Conservation (phyloP, 2,888 invertebrate species). For the Spatulosminthurus flaviceps region DNA sequence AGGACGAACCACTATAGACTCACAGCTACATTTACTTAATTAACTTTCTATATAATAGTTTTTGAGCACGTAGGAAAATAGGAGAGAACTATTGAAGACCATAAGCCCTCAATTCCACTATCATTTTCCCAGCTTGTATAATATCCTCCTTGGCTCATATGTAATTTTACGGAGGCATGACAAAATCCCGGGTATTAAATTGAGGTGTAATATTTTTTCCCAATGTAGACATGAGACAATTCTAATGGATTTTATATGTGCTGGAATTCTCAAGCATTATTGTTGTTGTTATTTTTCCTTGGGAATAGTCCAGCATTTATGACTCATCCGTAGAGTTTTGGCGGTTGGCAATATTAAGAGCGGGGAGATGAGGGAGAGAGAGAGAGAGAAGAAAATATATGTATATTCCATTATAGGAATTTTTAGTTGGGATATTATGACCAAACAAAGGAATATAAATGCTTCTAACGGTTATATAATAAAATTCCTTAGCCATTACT, state of each 20-base stretch:
- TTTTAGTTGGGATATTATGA: neutral
- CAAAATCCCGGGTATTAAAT: neutral
- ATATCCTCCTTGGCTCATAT: too few relatives aligned
- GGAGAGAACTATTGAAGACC: too few relatives aligned
- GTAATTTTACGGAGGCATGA: too few relatives aligned
- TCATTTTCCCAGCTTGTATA: too few relatives aligned
- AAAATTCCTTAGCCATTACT: conserved; percentile 9
- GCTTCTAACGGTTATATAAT: neutral
- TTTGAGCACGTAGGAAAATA: too few relatives aligned
- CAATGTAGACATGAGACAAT: neutral
- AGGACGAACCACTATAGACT: too few relatives aligned
- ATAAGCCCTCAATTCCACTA: too few relatives aligned
- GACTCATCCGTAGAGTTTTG: neutral
- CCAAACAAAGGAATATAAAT: neutral
- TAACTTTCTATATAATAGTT: too few relatives aligned
- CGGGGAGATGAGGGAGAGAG: too few relatives aligned
- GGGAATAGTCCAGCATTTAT: neutral
- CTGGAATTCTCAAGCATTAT: neutral
- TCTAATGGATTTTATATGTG: neutral
- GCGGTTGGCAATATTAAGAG: neutral
- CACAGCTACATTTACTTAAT: too few relatives aligned
- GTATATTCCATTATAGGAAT: neutral
- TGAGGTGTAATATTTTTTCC: neutral
- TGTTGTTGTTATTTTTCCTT: neutral
- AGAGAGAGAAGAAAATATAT: too few relatives aligned